Conservation (phyloP, 1,140 invertebrate genomes). For the Holcopasites calliopsidis region DNA sequence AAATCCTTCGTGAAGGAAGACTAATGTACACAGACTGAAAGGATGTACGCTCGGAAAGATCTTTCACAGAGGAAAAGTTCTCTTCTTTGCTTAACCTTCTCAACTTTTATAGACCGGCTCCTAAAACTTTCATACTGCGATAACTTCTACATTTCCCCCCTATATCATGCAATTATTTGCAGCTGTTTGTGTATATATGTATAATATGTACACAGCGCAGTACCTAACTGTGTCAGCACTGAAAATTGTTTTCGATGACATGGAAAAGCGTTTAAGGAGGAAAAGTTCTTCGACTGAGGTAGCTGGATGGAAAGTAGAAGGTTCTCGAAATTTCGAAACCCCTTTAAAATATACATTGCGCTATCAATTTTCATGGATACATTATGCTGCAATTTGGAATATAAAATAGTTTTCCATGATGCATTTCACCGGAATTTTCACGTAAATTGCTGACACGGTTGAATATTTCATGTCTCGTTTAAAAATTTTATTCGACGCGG, state of each 20-base stretch:
- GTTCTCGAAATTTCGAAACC: conserved; percentile 8
- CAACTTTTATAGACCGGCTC: conserved; percentile 41
- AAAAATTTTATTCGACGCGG: no score
- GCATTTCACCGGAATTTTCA: neutral
- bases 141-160: conserved; percentile 24
- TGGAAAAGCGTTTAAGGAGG: conserved; percentile 2
- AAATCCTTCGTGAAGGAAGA: conserved; percentile 19
- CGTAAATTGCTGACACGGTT: no score
- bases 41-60: conserved; percentile 17
- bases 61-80: conserved; percentile 26
- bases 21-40: conserved; percentile 31
- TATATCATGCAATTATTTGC: conserved; percentile 15
- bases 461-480: no score
- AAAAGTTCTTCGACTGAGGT: neutral
- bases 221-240: neutral
- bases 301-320: neutral
- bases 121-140: conserved; percentile 38
- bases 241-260: conserved; percentile 26
- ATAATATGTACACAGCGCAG: neutral
- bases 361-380: neutral
- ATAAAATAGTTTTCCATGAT: neutral
- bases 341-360: neutral
- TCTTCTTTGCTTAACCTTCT: conserved; percentile 41
- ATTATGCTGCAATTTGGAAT: neutral
- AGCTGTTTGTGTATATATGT: neutral